phyloP scores from a whole-genome alignment of 2,888 invertebrate species.

The Lycia hirtaria region DNA sequence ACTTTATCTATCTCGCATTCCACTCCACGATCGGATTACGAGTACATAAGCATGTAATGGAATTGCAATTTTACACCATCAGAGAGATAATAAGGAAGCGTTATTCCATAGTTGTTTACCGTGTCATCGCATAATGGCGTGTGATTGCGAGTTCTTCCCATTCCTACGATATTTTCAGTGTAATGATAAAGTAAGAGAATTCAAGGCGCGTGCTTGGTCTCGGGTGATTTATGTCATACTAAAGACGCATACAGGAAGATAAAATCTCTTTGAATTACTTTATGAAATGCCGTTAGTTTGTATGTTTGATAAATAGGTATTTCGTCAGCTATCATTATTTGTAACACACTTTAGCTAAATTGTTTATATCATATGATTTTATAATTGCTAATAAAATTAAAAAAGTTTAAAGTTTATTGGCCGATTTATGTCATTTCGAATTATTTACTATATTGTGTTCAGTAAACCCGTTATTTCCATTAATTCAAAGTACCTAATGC shows the following conservation, averaged over 20 bases:
- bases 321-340: too few species aligned
- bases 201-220: constrained; percentile 32
- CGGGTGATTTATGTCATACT: background rate
- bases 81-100: constrained; percentile 54
- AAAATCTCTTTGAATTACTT: too few species aligned
- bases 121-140: constrained; percentile 55
- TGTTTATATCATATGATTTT: too few species aligned
- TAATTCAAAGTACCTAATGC: too few species aligned
- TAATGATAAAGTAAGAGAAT: constrained; percentile 31
- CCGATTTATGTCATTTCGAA: too few species aligned
- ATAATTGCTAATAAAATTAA: too few species aligned
- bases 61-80: constrained; percentile 54
- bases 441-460: too few species aligned
- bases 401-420: too few species aligned
- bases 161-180: constrained; percentile 30
- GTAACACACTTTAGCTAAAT: too few species aligned
- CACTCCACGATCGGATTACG: constrained; percentile 6
- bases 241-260: background rate
- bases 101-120: constrained; percentile 52
- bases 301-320: too few species aligned
- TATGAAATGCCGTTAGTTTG: too few species aligned
- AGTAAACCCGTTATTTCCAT: too few species aligned
- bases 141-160: constrained; percentile 48
- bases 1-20: constrained; percentile 2
- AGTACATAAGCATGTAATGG: constrained; percentile 19